Base-by-base conservation (phyloP, 1,140 invertebrate genomes). In the Harpegnathos saltator region DNA sequence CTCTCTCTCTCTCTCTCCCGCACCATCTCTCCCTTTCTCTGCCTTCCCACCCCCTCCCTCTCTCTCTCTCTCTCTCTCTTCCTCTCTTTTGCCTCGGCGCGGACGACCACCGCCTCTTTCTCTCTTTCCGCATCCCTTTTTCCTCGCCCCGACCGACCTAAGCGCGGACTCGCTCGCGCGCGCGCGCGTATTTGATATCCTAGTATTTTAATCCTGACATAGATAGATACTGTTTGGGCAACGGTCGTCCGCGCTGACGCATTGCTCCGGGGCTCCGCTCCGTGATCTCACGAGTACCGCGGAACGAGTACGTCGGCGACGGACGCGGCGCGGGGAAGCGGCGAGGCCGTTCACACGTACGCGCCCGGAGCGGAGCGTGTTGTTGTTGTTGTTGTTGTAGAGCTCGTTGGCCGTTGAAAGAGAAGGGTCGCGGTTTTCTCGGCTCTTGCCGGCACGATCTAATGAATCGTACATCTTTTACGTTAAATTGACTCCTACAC, bases 171-270 rank as follows among this genome's bases (percentile, higher is more conserved):
- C 38, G 59, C 29, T 3, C 38, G 59, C 61, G 61, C 73, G 12
- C 44, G 65, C 87, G 61, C 72, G 38, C 78, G 89, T 92, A 93
- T 93, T 93, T 91, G 90, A 93, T 94, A 92, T 91, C 89, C 89
- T 82, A 91, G 91, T 89, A 90, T 94, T 94, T 94, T 94, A 94
- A 94, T 94, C 93, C 93, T 93, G 94, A 94, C 93, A 90, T 93
- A 92, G 93, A 94, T 93, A 89, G 92, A 94, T 94, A 92, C 92
- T 92, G 91, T 94, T 94, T 93, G 93, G 91, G 71, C 89, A 93
- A 84, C 88, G 88, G 77, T 89, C 87, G 78, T 85, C 85, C 68
- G 59, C 69, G 82, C 74, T 90, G 90, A 91, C 88, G 88, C 88
- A 87, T 91, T 83, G 88, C 85, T 85, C 17, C 78, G 65, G 7